Evolutionary conservation across 2,113 vertebrate genomes (phyloP).

Genomic region (Microcebus murinus): DNA sequence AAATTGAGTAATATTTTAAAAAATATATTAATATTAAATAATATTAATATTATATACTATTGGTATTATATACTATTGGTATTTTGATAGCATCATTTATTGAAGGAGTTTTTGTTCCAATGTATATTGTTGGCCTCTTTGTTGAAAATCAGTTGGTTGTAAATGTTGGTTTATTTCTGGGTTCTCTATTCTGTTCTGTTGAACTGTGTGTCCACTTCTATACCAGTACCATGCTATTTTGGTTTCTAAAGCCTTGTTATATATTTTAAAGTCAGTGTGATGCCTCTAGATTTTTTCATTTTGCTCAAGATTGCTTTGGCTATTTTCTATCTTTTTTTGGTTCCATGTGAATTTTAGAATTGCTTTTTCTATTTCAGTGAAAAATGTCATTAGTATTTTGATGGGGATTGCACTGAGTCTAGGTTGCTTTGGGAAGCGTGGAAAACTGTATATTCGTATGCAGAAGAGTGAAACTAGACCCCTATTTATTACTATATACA

Average conservation of each 20-base stretch:
- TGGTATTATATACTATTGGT: neutral
- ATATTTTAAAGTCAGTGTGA: neutral
- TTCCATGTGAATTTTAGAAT: neutral
- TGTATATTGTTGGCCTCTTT: neutral
- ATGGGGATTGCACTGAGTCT: neutral
- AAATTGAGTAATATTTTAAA: neutral
- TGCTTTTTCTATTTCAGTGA: neutral
- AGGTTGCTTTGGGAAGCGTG: neutral
- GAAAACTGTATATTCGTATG: neutral
- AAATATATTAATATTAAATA: neutral
- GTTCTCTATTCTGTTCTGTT: neutral
- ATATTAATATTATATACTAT: neutral
- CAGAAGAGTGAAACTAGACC: neutral
- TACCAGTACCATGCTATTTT: neutral
- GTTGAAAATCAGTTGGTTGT: neutral
- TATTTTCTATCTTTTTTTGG: neutral
- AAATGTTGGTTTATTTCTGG: neutral
- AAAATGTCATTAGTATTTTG: neutral
- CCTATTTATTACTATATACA: neutral
- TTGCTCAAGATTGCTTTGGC: neutral
- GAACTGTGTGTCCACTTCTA: neutral
- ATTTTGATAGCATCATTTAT: neutral
- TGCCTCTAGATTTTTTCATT: neutral
- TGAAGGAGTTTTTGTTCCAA: neutral
- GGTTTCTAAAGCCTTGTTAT: neutral